Base-by-base conservation (phyloP, 2,888 invertebrate genomes). In the Drosophila multiciliata region DNA sequence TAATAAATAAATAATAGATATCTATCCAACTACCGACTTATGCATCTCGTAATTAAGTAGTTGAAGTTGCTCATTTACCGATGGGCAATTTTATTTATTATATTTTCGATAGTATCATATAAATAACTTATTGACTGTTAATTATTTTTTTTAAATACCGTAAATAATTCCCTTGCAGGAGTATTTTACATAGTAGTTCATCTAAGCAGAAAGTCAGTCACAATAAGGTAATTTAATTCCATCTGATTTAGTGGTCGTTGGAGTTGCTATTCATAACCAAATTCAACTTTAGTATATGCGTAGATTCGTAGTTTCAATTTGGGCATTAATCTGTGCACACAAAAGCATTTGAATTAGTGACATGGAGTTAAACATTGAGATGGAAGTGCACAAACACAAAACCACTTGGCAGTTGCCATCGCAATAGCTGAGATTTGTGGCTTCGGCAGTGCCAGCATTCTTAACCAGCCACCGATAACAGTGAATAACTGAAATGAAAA, bases 401-500 rank as follows among this genome's bases (percentile, higher is more conserved):
- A 15, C 29, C 59, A 63, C 35, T 59, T 42, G n/a, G 17, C 54
- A 63, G 62, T 63, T 58, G 58, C 33, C 35, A 32, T 52, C 29
- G 70, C 26, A 69, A n/a, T 40, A 12, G 36, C 20, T 54, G 17
- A 40, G 32, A 32, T 48, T 49, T 53, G 45, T 45, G 54, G 40
- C 42, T 60, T 49, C 29, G 57, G 63, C 55, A 75, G 52, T 50
- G 63, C n/a, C 26, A 20, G 64, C 55, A 69, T 79, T 79, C 67
- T 73, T 60, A 50, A 53, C 48, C 59, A 68, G 52, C 66, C 65
- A 61, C 45, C 53, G 60, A 74, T 68, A 67, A 36, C 74, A 78
- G 74, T 72, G 63, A 75, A 66, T 78, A 59, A 58, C 55, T 70
- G 45, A 63, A 70, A 52, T 75, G 52, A 66, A 71, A 71, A 61